These are phyloP conservation scores for Eupithecia centaureata DNA, from an alignment of 2,888 invertebrate genomes.

Conservation along the genomic window DNA sequence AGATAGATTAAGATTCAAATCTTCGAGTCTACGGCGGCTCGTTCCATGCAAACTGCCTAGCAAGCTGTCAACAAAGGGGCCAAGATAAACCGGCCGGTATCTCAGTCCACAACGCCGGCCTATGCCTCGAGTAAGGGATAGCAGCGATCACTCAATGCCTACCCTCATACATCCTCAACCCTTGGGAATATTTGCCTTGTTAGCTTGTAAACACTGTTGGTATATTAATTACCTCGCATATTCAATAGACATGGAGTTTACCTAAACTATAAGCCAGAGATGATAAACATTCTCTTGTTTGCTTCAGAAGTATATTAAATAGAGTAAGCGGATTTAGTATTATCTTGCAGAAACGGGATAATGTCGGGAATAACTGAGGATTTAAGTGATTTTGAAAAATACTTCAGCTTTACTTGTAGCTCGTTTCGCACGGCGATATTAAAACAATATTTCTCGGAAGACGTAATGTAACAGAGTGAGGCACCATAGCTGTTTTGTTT, in stretches of 20 bases:
- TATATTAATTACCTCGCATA: constrained; percentile 18
- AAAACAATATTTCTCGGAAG: neutral
- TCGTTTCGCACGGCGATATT: neutral
- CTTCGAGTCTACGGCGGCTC: neutral
- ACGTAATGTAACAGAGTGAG: neutral
- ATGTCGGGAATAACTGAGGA: neutral
- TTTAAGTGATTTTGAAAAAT: neutral
- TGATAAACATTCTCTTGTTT: neutral
- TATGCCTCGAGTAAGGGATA: constrained; percentile 20
- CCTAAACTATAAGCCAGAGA: neutral
- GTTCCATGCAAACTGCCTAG: neutral
- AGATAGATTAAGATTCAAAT: neutral
- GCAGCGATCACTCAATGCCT: constrained; percentile 37
- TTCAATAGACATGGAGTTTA: neutral
- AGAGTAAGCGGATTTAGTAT: neutral
- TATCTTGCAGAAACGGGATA: neutral
- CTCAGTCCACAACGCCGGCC: neutral
- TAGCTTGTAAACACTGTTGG: constrained; percentile 31
- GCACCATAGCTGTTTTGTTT: neutral
- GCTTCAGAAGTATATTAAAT: neutral
- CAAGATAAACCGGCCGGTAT: neutral
- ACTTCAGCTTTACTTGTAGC: neutral
- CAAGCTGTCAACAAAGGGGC: constrained; percentile 6
- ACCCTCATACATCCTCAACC: constrained; percentile 32
- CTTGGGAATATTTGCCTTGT: constrained; percentile 34